phyloP scores from a whole-genome alignment of 92 coral and sea anemone species.

The Virgularia gustaviana region DNA sequence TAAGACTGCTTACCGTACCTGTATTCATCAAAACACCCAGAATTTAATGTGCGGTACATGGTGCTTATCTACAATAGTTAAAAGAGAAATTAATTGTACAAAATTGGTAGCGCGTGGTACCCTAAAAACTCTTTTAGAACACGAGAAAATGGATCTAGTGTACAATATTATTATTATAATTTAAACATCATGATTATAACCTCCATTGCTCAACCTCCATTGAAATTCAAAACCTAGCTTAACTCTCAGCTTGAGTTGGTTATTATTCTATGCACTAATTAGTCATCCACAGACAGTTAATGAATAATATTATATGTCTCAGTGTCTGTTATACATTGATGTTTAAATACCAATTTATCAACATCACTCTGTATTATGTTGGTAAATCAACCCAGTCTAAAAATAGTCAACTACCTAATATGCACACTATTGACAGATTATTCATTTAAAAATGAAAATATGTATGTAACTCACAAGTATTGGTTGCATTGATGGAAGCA shows the following conservation, averaged over 20 bases:
- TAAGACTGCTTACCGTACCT: conserved; percentile 35
- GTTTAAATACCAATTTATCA: no score
- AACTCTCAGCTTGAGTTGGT: not conserved
- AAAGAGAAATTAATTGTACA: not conserved
- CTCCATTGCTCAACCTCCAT: no score
- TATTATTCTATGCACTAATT: no score
- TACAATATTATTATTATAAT: no score
- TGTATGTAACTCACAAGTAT: conserved; percentile 28
- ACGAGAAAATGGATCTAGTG: no score
- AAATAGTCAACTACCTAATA: no score
- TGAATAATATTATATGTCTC: no score
- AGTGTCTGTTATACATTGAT: no score
- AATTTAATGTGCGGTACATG: conserved; percentile 47
- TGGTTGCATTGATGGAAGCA: conserved; percentile 49
- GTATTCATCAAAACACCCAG: conserved; percentile 61
- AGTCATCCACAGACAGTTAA: no score
- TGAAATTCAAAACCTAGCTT: not conserved
- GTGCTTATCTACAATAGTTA: conserved; percentile 28
- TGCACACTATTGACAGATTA: not conserved
- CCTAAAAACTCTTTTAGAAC: not conserved
- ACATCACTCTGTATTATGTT: no score
- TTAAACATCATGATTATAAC: no score
- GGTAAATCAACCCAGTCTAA: no score
- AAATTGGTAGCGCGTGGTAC: not conserved
- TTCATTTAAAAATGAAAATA: not conserved